Base-by-base conservation (phyloP, 2,797 vertebrate species). In the Okamejei kenojei region DNA sequence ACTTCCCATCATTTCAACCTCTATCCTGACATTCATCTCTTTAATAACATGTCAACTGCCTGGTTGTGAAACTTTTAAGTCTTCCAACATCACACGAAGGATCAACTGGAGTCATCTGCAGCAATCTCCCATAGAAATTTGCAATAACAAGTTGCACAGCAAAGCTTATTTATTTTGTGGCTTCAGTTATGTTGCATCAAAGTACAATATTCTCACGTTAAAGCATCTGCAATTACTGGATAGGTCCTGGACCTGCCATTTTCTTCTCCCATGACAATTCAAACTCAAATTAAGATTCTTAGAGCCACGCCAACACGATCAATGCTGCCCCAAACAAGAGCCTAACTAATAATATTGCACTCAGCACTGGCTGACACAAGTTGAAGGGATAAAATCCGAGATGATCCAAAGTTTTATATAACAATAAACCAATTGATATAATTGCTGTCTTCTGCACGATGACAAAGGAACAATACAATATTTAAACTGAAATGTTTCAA, bases 371-470 rank as follows among this genome's bases (percentile, higher is more conserved):
- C 2, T 68, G n/a, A 32, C 84, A 88, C 63, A 32, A 88, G 13
- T 11, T 88, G 84, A 88, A 68, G n/a, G n/a, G 0, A n/a, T 63
- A 58, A 63, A 54, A 32, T 21, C 11, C 7, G 58, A 63, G 54
- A 63, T 65, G 61, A 45, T 88, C n/a, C 10, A n/a, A 88, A 88
- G 29, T 65, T 17, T 88, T n/a, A 88, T 65, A 68, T 88, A 68
- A 86, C 84, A 88, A 68, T 68, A 68, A 68, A 65, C 63, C n/a
- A 88, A 88, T 65, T 88, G 84, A 88, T 88, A 68, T 21, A 88
- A 65, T 32, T 68, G 84, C 68, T 1, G n/a, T 17, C 61, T 63
- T 61, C 29, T 19, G 7, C 9, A 88, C 63, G 63, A 7, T 88
- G n/a, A 88, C n/a, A 88, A 84, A 61, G 61, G n/a, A 63, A 88